phyloP scores from a whole-genome alignment of 2,888 invertebrate genomes.

The Eristalinus sepulchralis region DNA sequence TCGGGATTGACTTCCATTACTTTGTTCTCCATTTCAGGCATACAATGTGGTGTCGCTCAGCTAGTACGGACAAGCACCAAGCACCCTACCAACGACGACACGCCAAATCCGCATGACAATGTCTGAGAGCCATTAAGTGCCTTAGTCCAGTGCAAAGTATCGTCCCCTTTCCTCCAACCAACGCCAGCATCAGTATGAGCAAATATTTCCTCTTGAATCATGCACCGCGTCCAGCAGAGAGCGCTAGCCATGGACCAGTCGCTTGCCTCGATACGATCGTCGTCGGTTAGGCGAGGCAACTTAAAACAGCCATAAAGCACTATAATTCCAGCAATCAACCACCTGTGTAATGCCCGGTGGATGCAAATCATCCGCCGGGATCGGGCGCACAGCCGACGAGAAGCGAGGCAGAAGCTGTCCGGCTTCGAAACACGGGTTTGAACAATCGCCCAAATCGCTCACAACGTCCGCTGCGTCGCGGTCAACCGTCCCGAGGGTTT shows the following conservation, averaged over 20 bases:
- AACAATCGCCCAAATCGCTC: slow-evolving; percentile 54
- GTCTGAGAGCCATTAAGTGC: no score
- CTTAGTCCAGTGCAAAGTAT: no score
- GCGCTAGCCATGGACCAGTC: background rate
- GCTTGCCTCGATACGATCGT: slow-evolving; percentile 24
- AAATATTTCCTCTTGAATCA: slow-evolving; percentile 34
- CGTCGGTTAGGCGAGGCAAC: slow-evolving; percentile 39
- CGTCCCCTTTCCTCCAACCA: background rate
- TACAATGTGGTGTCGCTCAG: no score
- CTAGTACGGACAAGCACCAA: no score
- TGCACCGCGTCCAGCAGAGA: background rate
- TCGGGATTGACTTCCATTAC: no score
- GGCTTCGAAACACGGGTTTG: slow-evolving; percentile 24
- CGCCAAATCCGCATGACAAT: no score
- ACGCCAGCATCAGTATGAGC: background rate
- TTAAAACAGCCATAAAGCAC: slow-evolving; percentile 64
- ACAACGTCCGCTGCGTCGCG: no score
- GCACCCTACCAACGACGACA: no score
- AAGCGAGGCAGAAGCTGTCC: slow-evolving; percentile 42
- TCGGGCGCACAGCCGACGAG: slow-evolving; percentile 13
- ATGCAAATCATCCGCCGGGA: slow-evolving; percentile 58
- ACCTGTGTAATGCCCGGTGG: slow-evolving; percentile 66
- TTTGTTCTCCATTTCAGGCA: no score
- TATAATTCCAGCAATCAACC: slow-evolving; percentile 67
- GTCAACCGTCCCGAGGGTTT: slow-evolving; percentile 34